phyloP scores from a whole-genome alignment of 2,888 invertebrate species.

The Philonicus albiceps region DNA sequence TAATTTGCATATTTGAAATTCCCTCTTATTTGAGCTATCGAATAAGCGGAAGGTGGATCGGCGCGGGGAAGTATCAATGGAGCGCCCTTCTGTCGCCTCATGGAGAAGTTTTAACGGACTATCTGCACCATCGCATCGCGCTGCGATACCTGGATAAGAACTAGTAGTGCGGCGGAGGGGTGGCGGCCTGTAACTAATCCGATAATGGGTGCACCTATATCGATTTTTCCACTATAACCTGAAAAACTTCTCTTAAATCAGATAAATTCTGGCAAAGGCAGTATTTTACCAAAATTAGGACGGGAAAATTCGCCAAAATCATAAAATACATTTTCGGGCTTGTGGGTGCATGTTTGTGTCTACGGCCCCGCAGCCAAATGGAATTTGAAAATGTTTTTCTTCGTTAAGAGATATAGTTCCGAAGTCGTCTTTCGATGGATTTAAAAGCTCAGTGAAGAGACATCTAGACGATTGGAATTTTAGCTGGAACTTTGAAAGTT shows the following conservation, averaged over 20 bases:
- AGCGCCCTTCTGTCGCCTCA: not conserved
- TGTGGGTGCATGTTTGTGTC: not conserved
- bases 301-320: not conserved
- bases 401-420: not conserved
- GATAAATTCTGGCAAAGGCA: not conserved
- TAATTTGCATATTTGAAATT: constrained; percentile 43
- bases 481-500: not conserved
- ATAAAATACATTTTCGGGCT: not conserved
- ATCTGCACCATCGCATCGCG: not conserved
- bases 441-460: not conserved
- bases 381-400: not conserved
- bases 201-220: constrained; percentile 8
- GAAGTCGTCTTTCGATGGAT: not conserved
- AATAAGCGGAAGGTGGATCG: not conserved
- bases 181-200: constrained; percentile 16
- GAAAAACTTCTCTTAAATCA: not conserved
- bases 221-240: not conserved
- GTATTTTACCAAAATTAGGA: not conserved
- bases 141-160: not conserved
- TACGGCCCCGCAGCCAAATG: not conserved
- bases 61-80: not conserved
- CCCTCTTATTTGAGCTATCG: constrained; percentile 17
- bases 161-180: not conserved
- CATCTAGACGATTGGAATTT: not conserved
- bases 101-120: not conserved